Base-by-base conservation (phyloP, 2,888 invertebrate genomes). In the Druceiella hillmani region DNA sequence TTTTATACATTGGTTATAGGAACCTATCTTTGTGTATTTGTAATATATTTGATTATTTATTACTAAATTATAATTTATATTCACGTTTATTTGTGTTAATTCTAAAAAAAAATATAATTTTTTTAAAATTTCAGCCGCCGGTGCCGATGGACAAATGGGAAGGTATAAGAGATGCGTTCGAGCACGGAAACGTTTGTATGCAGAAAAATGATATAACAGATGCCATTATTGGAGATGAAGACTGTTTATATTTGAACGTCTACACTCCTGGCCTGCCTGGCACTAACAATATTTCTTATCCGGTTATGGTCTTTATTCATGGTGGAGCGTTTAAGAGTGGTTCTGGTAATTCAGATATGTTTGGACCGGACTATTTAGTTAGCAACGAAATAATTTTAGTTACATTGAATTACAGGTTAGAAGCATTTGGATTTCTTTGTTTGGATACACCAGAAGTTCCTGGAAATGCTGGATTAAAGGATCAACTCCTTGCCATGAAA, bases 41-140 rank as follows among this genome's bases (percentile, higher is more conserved):
- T n/a, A n/a, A n/a, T n/a, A n/a, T n/a, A n/a, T n/a, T n/a, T n/a
- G n/a, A n/a, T n/a, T n/a, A n/a, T n/a, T n/a, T n/a, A n/a, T n/a
- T n/a, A n/a, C n/a, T n/a, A n/a, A n/a, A n/a, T n/a, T n/a, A n/a
- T n/a, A n/a, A n/a, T n/a, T n/a, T n/a, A n/a, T n/a, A n/a, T n/a
- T n/a, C n/a, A n/a, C n/a, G n/a, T n/a, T n/a, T n/a, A n/a, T n/a
- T n/a, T n/a, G n/a, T n/a, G n/a, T n/a, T n/a, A n/a, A n/a, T n/a
- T n/a, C n/a, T n/a, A n/a, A n/a, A n/a, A n/a, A n/a, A n/a, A n/a
- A n/a, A n/a, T n/a, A n/a, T n/a, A n/a, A n/a, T n/a, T n/a, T n/a
- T n/a, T n/a, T n/a, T n/a, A n/a, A n/a, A n/a, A n/a, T n/a, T 29
- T 17, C 33, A 33, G 33, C 20, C 4, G n/a, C 33, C 33, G 4